phyloP scores from a whole-genome alignment of 2,888 invertebrate genomes.

The Rugalucina vietnamica region DNA sequence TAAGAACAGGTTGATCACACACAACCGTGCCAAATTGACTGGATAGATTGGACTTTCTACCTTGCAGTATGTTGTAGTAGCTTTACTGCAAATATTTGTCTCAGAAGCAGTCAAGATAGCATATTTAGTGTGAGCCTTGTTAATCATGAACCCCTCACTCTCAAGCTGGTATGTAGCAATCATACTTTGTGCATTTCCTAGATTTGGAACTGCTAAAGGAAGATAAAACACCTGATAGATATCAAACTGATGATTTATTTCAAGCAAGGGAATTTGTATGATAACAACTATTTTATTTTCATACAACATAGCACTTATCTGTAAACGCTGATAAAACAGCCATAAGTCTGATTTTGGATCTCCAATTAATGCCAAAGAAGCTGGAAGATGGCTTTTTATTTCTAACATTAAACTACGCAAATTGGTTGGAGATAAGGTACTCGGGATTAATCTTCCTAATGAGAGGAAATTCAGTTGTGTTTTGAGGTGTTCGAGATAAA shows the following conservation, averaged over 20 bases:
- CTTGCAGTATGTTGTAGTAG: not conserved
- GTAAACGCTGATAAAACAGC: slow-evolving; percentile 21
- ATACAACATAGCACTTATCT: slow-evolving; percentile 7
- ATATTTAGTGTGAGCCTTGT: slow-evolving; percentile 2
- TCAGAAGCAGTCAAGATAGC: not conserved
- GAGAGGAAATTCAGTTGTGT: slow-evolving; percentile 18
- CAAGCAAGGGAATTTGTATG: not conserved
- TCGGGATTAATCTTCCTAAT: not conserved
- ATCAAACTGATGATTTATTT: not conserved
- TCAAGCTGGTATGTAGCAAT: slow-evolving; percentile 4
- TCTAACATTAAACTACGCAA: slow-evolving; percentile 14
- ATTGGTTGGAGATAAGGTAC: slow-evolving; percentile 14
- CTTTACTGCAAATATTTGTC: not conserved
- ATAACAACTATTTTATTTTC: slow-evolving; percentile 8
- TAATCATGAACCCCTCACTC: not conserved
- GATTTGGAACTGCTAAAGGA: not conserved
- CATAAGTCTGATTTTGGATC: slow-evolving; percentile 30
- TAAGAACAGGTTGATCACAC: slow-evolving; percentile 9
- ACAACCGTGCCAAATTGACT: not conserved
- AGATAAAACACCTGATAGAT: not conserved
- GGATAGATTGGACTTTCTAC: not conserved
- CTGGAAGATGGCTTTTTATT: slow-evolving; percentile 17
- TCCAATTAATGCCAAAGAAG: slow-evolving; percentile 7
- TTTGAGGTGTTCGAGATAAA: slow-evolving; percentile 12
- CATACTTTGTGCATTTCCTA: not conserved